Base-by-base conservation (phyloP, 35 echinoderm and acorn worm species). In the Apostichopus parvimensis region DNA sequence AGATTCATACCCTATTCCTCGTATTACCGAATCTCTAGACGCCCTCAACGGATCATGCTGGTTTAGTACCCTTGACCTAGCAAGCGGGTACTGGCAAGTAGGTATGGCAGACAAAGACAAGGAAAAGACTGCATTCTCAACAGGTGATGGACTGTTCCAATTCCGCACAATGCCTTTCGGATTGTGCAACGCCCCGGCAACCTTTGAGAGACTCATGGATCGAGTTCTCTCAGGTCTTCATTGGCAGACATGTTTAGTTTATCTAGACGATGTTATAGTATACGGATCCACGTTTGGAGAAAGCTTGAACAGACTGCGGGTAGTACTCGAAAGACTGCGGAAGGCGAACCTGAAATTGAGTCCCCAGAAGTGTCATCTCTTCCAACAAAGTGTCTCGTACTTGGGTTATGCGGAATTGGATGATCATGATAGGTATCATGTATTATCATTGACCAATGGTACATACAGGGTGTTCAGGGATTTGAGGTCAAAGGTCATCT, bases 21-120 rank as follows among this genome's bases (percentile, higher is more conserved):
- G 95, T 56, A 96, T 94, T 12, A 93, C 91, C 22, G 91, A 92
- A 80, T 92, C 93, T 8, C 62, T 96, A 0, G 95, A 94, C 91
- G 77, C 90, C 8, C 54, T 97, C 4, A 57, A 79, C 17, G 91
- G 95, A 5, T 86, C 91, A 5, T 13, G 60, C 11, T 97, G 86
- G 56, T 97, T 97, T 56, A 92, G 79, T 9, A 95, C 94, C 2
- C 18, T 92, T 5, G 84, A 95, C 53, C 28, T 92, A 12, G 57
- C 23, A 4, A 87, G 73, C 6, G 85, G 80, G 12, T 92, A 80
- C 61, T 95, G 83, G 80, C 90, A 92, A 65, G 82, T 95, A 1
- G 20, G 17, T 5, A 86, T 94, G 25, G 62, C 90, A 25, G 25
- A 61, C 15, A 34, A 84, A 1, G 78, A 64, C 61, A 89, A 93